Base-by-base conservation (phyloP, 1,140 invertebrate genomes). In the Liolophura sinensis region DNA sequence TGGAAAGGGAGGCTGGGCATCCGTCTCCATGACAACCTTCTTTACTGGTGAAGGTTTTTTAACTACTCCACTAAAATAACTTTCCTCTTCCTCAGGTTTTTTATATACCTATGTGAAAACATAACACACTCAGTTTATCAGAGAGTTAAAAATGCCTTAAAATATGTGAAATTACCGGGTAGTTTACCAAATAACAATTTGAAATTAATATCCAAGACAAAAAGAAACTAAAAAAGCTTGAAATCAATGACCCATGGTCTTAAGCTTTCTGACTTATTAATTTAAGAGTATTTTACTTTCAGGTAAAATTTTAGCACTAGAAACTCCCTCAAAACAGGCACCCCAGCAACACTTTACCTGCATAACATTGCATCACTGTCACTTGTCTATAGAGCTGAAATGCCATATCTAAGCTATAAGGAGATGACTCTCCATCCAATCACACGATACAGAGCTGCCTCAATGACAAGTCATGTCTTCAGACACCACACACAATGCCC, bases 11-110 rank as follows among this genome's bases (percentile, higher is more conserved):
- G 56, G 27, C 24, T 60, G 1, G n/a, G 55, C 60, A 61, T 51
- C 63, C 47, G 11, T 50, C 62, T 62, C 62, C 62, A 31, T 47
- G 20, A 57, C 58, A 20, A 50, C 47, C 49, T 46, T 66, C 27
- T 58, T 61, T 48, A 48, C 50, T 58, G 52, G 58, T 70, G 59
- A 27, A 48, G 22, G 62, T 67, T 58, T 52, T 50, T 71, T 68
- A 62, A 66, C 68, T 31, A 49, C 25, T 25, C 71, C 72, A 54
- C 40, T 25, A 63, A 73, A 57, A 65, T 73, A 75, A 14, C 31
- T 51, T 3, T 75, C 70, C 14, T 75, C 68, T 18, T 69, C 56
- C 48, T 54, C 60, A 55, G 67, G 58, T 65, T 78, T 75, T 40
- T 58, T 64, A 56, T 70, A 73, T 16, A 74, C 49, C 67, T 70